A percentile compares a stretch with the other conserved stretches of the same genome.
phyloP scores from a whole-genome alignment of 1,140 invertebrate species.

The Drosophila tsacasi region DNA sequence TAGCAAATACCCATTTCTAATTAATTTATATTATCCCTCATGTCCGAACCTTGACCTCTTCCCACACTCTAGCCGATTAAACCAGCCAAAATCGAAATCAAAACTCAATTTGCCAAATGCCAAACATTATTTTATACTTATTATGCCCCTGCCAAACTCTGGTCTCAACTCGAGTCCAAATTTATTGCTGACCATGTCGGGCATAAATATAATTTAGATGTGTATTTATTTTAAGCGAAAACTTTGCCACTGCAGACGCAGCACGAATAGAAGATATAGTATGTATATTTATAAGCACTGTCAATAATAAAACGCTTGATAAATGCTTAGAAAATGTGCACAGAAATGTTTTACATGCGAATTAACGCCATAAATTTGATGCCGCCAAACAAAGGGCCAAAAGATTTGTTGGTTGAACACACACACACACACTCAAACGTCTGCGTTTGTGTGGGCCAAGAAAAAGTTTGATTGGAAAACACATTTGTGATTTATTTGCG shows the following conservation, averaged over 20 bases:
- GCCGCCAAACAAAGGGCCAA: slow-evolving; percentile 39
- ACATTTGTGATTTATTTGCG: slow-evolving; percentile 82
- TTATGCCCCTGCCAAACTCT: slow-evolving; percentile 34
- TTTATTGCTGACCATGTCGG: slow-evolving; percentile 67
- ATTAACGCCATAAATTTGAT: slow-evolving; percentile 82
- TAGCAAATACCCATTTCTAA: background rate
- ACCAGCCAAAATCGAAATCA: slow-evolving; percentile 43
- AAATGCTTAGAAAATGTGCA: slow-evolving; percentile 75
- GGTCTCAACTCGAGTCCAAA: slow-evolving; percentile 32
- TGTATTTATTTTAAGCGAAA: slow-evolving; percentile 72
- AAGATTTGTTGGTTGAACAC: slow-evolving; percentile 49
- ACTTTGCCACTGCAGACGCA: slow-evolving; percentile 50
- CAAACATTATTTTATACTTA: slow-evolving; percentile 57
- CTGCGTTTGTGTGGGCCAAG: slow-evolving; percentile 22
- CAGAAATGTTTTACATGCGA: slow-evolving; percentile 78
- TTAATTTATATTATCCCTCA: background rate
- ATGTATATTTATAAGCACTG: slow-evolving; percentile 53
- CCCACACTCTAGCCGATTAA: slow-evolving; percentile 4
- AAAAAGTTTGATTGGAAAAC: slow-evolving; percentile 74
- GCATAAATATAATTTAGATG: slow-evolving; percentile 60
- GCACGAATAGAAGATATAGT: slow-evolving; percentile 23
- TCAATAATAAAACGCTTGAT: slow-evolving; percentile 81
- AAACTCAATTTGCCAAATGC: slow-evolving; percentile 60
- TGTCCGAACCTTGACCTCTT: slow-evolving; percentile 3
- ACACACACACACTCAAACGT: background rate